Percentiles rank a stretch among this genome's conserved stretches.
These are phyloP conservation scores for Anthoscopus minutus DNA, from an alignment of 2,113 vertebrate species.

Conservation along the genomic window DNA sequence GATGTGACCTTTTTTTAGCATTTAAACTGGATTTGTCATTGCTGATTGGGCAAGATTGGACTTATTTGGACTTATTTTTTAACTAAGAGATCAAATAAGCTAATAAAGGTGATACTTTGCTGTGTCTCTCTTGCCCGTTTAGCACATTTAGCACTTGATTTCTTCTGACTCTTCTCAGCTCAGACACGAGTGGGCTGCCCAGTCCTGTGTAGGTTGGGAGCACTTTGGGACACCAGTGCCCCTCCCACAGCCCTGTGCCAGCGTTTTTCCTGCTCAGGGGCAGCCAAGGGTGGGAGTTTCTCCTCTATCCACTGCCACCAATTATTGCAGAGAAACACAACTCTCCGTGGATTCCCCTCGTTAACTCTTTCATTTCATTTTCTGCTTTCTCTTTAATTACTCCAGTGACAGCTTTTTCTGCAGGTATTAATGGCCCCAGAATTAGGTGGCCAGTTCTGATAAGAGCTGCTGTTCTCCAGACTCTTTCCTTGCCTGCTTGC, in stretches of 20 bases:
- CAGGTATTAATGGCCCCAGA: not conserved
- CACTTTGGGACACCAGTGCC: not conserved
- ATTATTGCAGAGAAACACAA: not conserved
- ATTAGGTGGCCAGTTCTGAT: not conserved
- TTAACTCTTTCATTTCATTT: not conserved
- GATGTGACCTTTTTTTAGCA: not conserved
- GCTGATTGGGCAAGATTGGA: not conserved
- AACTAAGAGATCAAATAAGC: not conserved
- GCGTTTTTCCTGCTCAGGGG: not conserved
- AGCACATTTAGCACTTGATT: not conserved
- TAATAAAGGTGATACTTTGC: not conserved
- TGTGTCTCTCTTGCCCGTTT: not conserved
- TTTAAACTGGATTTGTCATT: not conserved
- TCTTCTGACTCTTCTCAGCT: not conserved
- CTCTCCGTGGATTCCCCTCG: rapidly evolving
- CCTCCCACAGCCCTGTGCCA: not conserved
- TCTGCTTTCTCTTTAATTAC: not conserved
- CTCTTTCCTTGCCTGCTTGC: rapidly evolving
- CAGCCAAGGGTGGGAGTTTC: not conserved
- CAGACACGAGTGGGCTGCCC: not conserved
- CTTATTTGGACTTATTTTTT: constrained; percentile 44
- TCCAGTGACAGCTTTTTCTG: not conserved
- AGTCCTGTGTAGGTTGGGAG: rapidly evolving
- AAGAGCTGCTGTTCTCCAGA: not conserved
- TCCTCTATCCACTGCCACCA: not conserved